Conservation (phyloP, 2,888 invertebrate species). For the Eutolmus rufibarbis region DNA sequence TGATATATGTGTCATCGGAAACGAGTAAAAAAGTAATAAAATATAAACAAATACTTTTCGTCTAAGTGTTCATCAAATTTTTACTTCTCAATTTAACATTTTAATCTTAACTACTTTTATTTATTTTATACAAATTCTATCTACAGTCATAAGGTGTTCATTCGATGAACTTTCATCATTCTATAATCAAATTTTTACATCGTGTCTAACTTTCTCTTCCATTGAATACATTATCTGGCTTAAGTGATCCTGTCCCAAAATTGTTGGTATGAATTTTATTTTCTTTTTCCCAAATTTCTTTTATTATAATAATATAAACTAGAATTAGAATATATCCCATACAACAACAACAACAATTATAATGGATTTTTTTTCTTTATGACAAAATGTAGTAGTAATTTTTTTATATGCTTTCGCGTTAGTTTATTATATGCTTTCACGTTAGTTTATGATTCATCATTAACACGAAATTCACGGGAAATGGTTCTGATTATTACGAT, state of each 20-base stretch:
- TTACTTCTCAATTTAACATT: neutral
- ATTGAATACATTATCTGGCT: neutral
- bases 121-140: slow-evolving; percentile 38
- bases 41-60: slow-evolving; percentile 19
- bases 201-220: neutral
- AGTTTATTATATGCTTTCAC: neutral
- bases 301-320: slow-evolving; percentile 14
- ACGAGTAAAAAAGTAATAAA: slow-evolving; percentile 35
- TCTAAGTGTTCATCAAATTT: neutral
- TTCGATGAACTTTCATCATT: neutral
- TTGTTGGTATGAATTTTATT: neutral
- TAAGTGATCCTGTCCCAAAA: neutral
- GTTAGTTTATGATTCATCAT: neutral
- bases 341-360: slow-evolving; percentile 39
- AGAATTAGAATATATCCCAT: slow-evolving; percentile 24
- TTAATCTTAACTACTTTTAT: neutral
- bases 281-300: slow-evolving; percentile 14
- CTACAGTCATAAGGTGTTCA: slow-evolving; percentile 42
- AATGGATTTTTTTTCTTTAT: slow-evolving; percentile 1
- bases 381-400: slow-evolving; percentile 2
- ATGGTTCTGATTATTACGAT: neutral
- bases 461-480: slow-evolving; percentile 8
- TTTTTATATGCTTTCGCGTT: neutral
- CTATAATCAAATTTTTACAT: neutral
- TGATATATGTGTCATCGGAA: slow-evolving; percentile 21